Base-by-base conservation (phyloP, 2,797 vertebrate genomes). In the Alfaro cultratus region DNA sequence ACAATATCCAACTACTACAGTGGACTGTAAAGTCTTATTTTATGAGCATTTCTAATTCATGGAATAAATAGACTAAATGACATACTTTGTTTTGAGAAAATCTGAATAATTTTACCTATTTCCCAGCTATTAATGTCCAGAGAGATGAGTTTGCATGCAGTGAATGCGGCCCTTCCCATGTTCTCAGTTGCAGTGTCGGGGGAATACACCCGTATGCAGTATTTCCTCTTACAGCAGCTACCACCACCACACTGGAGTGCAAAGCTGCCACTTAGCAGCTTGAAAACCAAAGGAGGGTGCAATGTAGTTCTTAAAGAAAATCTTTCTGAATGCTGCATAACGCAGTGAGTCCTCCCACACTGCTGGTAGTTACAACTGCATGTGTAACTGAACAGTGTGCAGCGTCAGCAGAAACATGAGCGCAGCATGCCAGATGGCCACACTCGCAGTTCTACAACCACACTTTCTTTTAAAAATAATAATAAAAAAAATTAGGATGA, bases 331-430 rank as follows among this genome's bases (percentile, higher is more conserved):
- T 77, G 78, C 84, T 78, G 85, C 88, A 85, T 39, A 79, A 57
- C 80, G 80, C 84, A 86, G 87, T 88, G 88, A 80, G 80, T 88
- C 74, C 73, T 67, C 73, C 10, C 73, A 77, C 47, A 6, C 81
- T 79, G 86, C 86, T 83, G 83, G 15, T 80, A 43, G 78, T 83
- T 91, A 88, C 86, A 84, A 81, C 88, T 79, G 87, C 82, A 85
- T 87, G 87, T 88, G 89, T 80, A 86, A 91, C 73, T 77, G 83
- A 85, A 84, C 62, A 73, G 78, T 82, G 57, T 92, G 93, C 91
- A 86, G 82, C 15, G 83, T 93, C 93, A 91, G 92, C 91, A 94
- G 81, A 78, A 88, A 70, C 81, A 46, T 51, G 68, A 70, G 75
- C 80, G 86, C 86, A 85, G 85, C 79, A 81, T 16, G 53, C 70